phyloP scores from a whole-genome alignment of 2,797 vertebrate genomes.

The Hylomyscus alleni region DNA sequence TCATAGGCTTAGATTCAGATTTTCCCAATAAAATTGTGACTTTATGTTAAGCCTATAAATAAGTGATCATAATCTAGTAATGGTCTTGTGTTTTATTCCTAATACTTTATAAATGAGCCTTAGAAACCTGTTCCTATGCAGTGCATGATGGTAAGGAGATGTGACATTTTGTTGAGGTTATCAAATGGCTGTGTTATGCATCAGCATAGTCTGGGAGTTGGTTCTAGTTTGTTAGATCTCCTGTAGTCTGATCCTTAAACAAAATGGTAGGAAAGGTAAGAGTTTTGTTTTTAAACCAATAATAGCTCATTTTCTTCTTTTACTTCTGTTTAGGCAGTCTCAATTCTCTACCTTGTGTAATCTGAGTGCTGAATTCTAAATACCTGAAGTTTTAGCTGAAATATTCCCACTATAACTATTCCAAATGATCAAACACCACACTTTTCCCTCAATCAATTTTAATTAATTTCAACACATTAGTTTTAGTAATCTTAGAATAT shows the following conservation, averaged over 20 bases:
- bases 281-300: not conserved
- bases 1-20: not conserved
- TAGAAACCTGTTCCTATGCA: not conserved
- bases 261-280: slow-evolving; percentile 4
- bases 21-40: slow-evolving; percentile 43
- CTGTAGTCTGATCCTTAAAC: slow-evolving; percentile 14
- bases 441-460: not conserved
- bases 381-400: slow-evolving; percentile 14
- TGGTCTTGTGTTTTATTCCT: slow-evolving; percentile 74
- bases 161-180: not conserved
- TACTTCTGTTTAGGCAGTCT: not conserved
- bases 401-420: not conserved
- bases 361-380: slow-evolving; percentile 9
- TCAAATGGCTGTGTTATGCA: not conserved
- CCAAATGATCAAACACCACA: not conserved
- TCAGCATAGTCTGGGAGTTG: not conserved
- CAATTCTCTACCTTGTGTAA: not conserved
- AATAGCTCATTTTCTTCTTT: slow-evolving; percentile 13
- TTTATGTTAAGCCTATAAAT: slow-evolving; percentile 60
- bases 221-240: slow-evolving; percentile 6
- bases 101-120: slow-evolving; percentile 44
- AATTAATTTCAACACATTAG: slow-evolving; percentile 7
- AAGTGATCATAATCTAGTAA: slow-evolving; percentile 56
- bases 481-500: not conserved
- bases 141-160: not conserved